A percentile compares a stretch with the other conserved stretches of the same genome.
These are phyloP conservation scores for Nycteola revayana DNA, from an alignment of 2,888 invertebrate genomes.

Conservation along the genomic window DNA sequence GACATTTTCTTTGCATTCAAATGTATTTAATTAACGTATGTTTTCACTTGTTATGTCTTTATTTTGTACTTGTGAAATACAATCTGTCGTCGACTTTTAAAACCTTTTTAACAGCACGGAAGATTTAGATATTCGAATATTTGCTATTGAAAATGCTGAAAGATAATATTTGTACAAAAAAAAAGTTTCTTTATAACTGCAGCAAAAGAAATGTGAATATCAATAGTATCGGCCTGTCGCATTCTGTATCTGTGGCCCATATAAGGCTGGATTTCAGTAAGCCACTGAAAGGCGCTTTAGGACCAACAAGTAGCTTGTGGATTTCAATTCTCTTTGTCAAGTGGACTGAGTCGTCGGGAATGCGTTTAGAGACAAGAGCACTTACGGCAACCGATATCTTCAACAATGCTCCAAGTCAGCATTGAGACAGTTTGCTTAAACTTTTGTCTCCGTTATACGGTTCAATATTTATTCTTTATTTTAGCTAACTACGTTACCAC, in stretches of 20 bases:
- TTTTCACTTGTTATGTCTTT: no score
- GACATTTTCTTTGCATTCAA: no score
- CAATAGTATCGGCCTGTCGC: conserved; percentile 10
- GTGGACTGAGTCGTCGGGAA: conserved; percentile 50
- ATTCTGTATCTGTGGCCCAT: conserved; percentile 19
- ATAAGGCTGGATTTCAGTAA: conserved; percentile 40
- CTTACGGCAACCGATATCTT: conserved; percentile 52
- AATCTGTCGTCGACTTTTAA: no score
- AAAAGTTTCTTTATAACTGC: no score
- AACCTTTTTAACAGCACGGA: no score
- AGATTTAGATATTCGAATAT: no score
- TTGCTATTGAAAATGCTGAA: no score
- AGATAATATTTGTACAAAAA: no score
- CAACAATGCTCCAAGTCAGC: conserved; percentile 39
- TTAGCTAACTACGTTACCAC: no score
- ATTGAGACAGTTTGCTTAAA: conserved; percentile 28
- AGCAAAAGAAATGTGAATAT: conserved; percentile 9
- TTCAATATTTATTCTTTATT: conserved; percentile 22
- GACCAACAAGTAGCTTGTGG: conserved; percentile 56
- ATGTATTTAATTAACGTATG: no score
- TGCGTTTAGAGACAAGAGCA: conserved; percentile 55
- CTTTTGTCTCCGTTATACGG: conserved; percentile 20
- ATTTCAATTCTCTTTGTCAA: conserved; percentile 63
- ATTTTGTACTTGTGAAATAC: no score
- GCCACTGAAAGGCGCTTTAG: conserved; percentile 48